These are phyloP conservation scores for Arctocebus calabarensis DNA, from an alignment of 2,797 vertebrate species.

Conservation along the genomic window DNA sequence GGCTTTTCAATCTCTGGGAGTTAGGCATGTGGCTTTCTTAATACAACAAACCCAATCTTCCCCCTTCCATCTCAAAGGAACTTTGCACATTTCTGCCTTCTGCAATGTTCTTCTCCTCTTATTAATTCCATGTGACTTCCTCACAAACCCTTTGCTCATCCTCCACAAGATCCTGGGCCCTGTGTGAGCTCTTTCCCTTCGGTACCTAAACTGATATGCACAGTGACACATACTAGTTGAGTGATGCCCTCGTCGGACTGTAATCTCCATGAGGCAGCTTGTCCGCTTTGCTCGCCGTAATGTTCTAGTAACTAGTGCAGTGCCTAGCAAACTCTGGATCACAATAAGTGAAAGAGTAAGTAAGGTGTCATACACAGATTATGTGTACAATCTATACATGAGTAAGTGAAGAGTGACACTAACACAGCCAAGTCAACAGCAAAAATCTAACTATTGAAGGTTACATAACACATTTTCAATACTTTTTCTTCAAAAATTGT, in stretches of 20 bases:
- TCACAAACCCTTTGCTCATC: background rate
- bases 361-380: background rate
- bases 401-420: background rate
- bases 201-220: background rate
- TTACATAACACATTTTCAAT: background rate
- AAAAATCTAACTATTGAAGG: background rate
- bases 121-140: background rate
- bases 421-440: background rate
- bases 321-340: background rate
- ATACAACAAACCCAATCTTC: background rate
- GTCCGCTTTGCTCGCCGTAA: background rate
- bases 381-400: background rate
- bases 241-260: background rate
- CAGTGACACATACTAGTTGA: background rate
- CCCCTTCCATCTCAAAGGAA: background rate
- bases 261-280: background rate
- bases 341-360: background rate
- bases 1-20: background rate
- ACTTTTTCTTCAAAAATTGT: conserved; percentile 35
- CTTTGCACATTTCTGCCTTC: background rate
- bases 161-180: background rate
- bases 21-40: background rate
- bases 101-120: conserved; percentile 19
- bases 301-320: background rate
- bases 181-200: background rate